These are phyloP conservation scores for Casuarius casuarius DNA, from an alignment of 2,113 vertebrate species.

Conservation along the genomic window DNA sequence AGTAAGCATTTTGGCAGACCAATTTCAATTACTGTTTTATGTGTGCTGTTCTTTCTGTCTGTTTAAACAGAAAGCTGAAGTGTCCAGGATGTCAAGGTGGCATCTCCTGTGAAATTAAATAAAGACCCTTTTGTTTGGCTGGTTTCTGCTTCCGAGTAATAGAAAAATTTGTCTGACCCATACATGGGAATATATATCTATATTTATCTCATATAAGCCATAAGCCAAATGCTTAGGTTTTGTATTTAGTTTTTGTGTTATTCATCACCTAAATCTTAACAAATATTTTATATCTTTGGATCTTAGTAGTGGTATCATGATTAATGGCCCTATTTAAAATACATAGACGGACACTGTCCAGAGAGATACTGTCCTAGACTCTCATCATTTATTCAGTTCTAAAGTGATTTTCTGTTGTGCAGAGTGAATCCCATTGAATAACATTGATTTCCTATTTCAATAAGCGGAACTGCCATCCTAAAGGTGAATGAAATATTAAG, in stretches of 20 bases:
- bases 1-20: neutral
- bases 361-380: neutral
- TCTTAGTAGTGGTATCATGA: neutral
- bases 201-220: neutral
- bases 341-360: neutral
- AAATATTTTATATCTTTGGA: neutral
- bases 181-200: neutral
- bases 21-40: neutral
- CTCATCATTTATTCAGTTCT: neutral
- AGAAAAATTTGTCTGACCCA: neutral
- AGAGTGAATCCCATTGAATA: neutral
- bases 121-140: neutral
- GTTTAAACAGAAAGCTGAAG: neutral
- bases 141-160: neutral
- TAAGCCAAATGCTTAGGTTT: neutral
- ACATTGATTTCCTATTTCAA: constrained; percentile 56
- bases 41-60: neutral
- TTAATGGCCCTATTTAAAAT: neutral
- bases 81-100: neutral
- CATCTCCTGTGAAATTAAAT: neutral
- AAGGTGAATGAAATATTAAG: constrained; percentile 41
- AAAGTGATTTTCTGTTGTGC: constrained; percentile 3
- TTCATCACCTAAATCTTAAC: neutral
- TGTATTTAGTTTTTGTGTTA: neutral
- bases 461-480: neutral